These are phyloP conservation scores for Medauroidea extradentata DNA, from an alignment of 1,140 invertebrate species.

Conservation along the genomic window DNA sequence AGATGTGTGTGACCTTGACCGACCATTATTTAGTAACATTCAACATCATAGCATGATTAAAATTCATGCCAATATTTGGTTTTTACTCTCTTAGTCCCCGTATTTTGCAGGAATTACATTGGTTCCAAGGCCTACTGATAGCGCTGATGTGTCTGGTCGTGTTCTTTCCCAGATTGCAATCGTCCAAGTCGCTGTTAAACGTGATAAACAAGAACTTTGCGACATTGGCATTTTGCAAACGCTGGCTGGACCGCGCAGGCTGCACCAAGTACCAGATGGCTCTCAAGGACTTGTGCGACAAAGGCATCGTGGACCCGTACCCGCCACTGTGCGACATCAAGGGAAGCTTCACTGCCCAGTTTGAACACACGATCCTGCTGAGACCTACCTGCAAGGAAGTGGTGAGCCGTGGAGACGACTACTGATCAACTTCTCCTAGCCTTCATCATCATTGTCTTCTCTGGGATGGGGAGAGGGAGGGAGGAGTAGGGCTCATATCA, in stretches of 20 bases:
- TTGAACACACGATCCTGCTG: conserved; percentile 97
- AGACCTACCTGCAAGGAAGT: conserved; percentile 98
- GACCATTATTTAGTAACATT: too few relatives aligned
- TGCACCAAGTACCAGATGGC: conserved; percentile 98
- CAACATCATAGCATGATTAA: too few relatives aligned
- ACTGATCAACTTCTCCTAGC: conserved; percentile 53
- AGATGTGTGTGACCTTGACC: too few relatives aligned
- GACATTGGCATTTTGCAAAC: conserved; percentile 96
- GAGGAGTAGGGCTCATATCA: too few relatives aligned
- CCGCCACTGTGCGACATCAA: conserved; percentile 97
- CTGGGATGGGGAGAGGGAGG: too few relatives aligned
- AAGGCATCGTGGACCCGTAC: conserved; percentile 92
- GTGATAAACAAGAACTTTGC: conserved; percentile 98
- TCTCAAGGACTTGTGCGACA: conserved; percentile 97
- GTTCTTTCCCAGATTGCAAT: conserved; percentile 62
- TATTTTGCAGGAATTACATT: too few relatives aligned
- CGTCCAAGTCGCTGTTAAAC: conserved; percentile 88
- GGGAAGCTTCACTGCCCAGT: conserved; percentile 98
- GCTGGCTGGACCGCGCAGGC: conserved; percentile 96
- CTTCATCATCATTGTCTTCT: too few relatives aligned
- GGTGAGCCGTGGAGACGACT: conserved; percentile 93
- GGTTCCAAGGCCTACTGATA: too few relatives aligned
- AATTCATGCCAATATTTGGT: too few relatives aligned
- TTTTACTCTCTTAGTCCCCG: too few relatives aligned
- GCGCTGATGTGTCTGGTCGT: too few relatives aligned